These are phyloP conservation scores for Diorhabda carinulata DNA, from an alignment of 1,140 invertebrate species.

Conservation along the genomic window DNA sequence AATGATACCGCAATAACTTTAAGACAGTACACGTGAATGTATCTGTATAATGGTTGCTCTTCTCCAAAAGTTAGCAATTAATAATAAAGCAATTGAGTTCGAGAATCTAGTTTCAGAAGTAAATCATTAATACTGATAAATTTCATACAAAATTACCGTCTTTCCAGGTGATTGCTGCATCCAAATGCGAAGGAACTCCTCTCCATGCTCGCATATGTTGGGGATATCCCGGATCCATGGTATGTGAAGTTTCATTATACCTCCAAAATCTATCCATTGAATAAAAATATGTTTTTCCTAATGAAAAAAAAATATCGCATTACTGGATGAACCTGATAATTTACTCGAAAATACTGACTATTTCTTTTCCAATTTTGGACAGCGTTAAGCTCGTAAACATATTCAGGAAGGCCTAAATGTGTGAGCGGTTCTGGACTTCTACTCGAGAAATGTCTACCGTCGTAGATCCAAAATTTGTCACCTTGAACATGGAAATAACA, in stretches of 20 bases:
- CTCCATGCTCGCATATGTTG: slow-evolving; percentile 64
- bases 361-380: slow-evolving; percentile 61
- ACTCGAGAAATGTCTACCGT: slow-evolving; percentile 56
- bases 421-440: slow-evolving; percentile 55
- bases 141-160: slow-evolving; percentile 47
- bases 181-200: slow-evolving; percentile 59
- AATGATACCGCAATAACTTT: no score
- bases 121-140: no score
- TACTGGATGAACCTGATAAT: neutral
- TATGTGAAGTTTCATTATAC: slow-evolving; percentile 56
- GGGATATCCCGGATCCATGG: slow-evolving; percentile 64
- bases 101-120: no score
- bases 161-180: slow-evolving; percentile 62
- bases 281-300: slow-evolving; percentile 57
- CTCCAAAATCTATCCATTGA: slow-evolving; percentile 64
- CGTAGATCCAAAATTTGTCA: slow-evolving; percentile 65
- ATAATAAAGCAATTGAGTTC: no score
- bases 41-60: no score
- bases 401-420: slow-evolving; percentile 59
- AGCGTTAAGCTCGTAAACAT: slow-evolving; percentile 65
- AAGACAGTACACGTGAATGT: no score
- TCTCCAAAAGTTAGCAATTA: no score
- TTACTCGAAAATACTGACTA: slow-evolving; percentile 41
- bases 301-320: slow-evolving; percentile 4
- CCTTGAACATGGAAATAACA: slow-evolving; percentile 45